Evolutionary conservation across 2,113 vertebrate species (phyloP), one percentile per base, ranked within the genome.

Genomic region (Maccullochella peelii): DNA sequence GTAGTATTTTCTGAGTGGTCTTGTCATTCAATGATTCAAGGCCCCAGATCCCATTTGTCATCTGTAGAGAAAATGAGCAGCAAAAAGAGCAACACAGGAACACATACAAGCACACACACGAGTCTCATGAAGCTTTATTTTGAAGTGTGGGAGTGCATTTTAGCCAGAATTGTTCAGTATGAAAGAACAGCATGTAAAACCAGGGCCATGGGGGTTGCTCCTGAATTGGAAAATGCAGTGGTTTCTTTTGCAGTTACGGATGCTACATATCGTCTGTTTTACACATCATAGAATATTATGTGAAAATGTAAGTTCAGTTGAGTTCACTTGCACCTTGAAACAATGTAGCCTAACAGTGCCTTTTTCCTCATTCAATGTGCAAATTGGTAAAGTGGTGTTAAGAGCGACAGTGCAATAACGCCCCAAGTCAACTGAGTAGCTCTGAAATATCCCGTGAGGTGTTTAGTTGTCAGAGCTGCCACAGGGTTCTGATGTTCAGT

Each of bases 1-100:
- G n/a, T 63, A 23, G 30, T 14, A 57, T 85, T 78, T 61, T 70
- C 52, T 65, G 42, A 62, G 71, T 78, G 23, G 69, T 87, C 58
- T 62, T 49, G 42, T 80, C 68, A 77, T 59, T 80, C 65, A 75
- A 2, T 55, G 63, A 79, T 84, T 83, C 63, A 81, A 66, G 44
- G 50, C 27, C n/a, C 50, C 38, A 33, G 82, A 84, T 82, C 27
- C 20, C n/a, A 74, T 69, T 83, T 71, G 52, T 38, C 2, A 16
- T 78, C 30, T 59, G 8, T n/a, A 55, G 33, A 18, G 3, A 12
- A 77, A 74, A 8, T 59, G 25, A 73, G 36, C 42, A 49, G 16
- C 50, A 59, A 59, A 69, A 66, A 23, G 38, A 69, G 79, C 10
- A 74, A 58, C 6, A 57, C 2, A 61, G 23, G 30, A 20, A 78